Evolutionary conservation across 2,113 vertebrate genomes (phyloP).

Genomic region (Narcine bancroftii): DNA sequence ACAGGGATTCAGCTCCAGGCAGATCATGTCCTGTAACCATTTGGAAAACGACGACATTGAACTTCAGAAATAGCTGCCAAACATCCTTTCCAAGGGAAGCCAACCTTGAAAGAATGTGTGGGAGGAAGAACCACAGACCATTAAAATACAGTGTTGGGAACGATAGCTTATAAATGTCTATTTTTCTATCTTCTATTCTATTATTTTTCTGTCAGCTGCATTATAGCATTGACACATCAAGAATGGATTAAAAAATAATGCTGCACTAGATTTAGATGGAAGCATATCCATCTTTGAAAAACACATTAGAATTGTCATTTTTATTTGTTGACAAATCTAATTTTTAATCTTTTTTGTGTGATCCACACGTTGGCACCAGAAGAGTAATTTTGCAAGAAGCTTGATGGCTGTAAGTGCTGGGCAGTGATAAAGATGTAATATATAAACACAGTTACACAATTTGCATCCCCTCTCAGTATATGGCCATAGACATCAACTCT

Average conservation of each 20-base stretch:
- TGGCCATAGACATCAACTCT: too few species aligned
- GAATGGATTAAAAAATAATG: conserved; percentile 12
- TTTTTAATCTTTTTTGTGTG: conserved; percentile 33
- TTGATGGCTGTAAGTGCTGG: background rate
- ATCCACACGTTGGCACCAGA: background rate
- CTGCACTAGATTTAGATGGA: background rate
- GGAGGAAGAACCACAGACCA: conserved; percentile 5
- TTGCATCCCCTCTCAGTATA: background rate
- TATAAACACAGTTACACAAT: background rate
- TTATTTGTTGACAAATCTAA: conserved; percentile 19
- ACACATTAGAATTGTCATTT: conserved; percentile 11
- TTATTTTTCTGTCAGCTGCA: conserved; percentile 30
- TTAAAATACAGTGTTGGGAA: conserved; percentile 2
- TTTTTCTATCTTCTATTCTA: conserved; percentile 30
- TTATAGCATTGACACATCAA: background rate
- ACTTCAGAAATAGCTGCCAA: background rate
- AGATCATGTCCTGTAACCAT: background rate
- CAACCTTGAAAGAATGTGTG: conserved; percentile 2
- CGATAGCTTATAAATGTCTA: conserved; percentile 17
- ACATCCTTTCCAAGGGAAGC: background rate
- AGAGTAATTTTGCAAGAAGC: background rate
- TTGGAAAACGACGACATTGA: background rate
- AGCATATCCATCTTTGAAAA: conserved; percentile 15
- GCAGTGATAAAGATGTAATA: background rate
- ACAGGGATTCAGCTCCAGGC: background rate